Evolutionary conservation across 2,888 invertebrate genomes (phyloP).

Genomic region (Oeneis ivallda): DNA sequence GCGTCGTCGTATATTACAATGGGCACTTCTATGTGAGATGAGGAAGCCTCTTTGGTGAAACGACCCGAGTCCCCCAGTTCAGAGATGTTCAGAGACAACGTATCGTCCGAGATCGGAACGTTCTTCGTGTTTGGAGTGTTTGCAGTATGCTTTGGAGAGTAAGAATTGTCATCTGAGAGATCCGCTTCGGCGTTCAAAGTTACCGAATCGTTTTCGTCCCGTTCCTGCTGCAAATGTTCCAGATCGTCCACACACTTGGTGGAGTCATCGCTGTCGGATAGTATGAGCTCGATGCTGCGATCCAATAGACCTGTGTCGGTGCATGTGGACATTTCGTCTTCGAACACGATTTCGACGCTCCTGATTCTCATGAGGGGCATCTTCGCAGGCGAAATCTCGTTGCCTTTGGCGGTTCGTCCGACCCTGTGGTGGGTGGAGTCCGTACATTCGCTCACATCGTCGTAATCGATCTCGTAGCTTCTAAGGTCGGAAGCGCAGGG

Average conservation of each 20-base stretch:
- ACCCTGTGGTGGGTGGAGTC: slow-evolving; percentile 57
- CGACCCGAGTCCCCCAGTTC: slow-evolving; percentile 71
- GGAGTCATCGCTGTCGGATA: slow-evolving; percentile 72
- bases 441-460: slow-evolving; percentile 71
- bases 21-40: slow-evolving; percentile 61
- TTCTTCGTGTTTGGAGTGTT: slow-evolving; percentile 30
- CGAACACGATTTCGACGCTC: slow-evolving; percentile 76
- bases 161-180: slow-evolving; percentile 66
- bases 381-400: slow-evolving; percentile 71
- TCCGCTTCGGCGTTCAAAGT: slow-evolving; percentile 71
- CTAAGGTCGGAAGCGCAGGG: slow-evolving; percentile 68
- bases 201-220: slow-evolving; percentile 58
- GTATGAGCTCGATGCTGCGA: slow-evolving; percentile 62
- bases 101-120: slow-evolving; percentile 52
- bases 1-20: slow-evolving; percentile 63
- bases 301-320: slow-evolving; percentile 67
- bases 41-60: slow-evolving; percentile 69
- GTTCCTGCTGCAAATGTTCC: slow-evolving; percentile 61
- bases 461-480: slow-evolving; percentile 76
- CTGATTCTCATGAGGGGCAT: slow-evolving; percentile 75
- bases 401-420: slow-evolving; percentile 63
- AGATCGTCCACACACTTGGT: slow-evolving; percentile 73
- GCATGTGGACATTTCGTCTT: slow-evolving; percentile 74
- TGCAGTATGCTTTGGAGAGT: slow-evolving; percentile 46
- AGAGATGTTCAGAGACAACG: slow-evolving; percentile 61